A percentile compares a stretch with the other conserved stretches of the same genome.
These are phyloP conservation scores for Drosophila trapezifrons DNA, from an alignment of 1,140 invertebrate genomes.

Conservation along the genomic window DNA sequence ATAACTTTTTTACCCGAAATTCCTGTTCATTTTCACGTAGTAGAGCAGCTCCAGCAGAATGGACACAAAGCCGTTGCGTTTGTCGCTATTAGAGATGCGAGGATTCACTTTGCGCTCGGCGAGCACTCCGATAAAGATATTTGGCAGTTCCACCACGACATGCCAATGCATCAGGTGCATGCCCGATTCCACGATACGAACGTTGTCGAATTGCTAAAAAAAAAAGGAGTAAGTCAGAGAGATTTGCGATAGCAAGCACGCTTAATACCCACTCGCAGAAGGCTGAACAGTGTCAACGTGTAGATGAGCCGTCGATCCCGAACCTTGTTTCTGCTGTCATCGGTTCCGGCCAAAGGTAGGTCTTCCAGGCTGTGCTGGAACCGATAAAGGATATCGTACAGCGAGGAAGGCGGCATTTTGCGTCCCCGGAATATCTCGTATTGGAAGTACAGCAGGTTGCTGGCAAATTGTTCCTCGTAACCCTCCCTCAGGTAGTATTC, in stretches of 20 bases:
- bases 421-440: too few species aligned
- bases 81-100: neutral
- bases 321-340: neutral
- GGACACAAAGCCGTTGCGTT: conserved; percentile 12
- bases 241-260: too few species aligned
- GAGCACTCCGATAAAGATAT: neutral
- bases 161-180: conserved; percentile 31
- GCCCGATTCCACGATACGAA: conserved; percentile 2
- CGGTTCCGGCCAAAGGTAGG: too few species aligned
- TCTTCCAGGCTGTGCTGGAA: conserved; percentile 3
- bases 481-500: conserved; percentile 7
- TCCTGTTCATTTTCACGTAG: neutral
- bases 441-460: neutral
- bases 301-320: conserved; percentile 12
- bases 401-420: too few species aligned
- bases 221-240: neutral
- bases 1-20: conserved; percentile 2
- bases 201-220: conserved; percentile 19
- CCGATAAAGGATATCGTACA: neutral
- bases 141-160: conserved; percentile 17
- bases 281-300: conserved; percentile 27
- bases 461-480: conserved; percentile 8
- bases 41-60: conserved; percentile 36
- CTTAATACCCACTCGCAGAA: conserved; percentile 26
- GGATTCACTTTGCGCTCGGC: neutral